A percentile compares a stretch with the other conserved stretches of the same genome.
These are phyloP conservation scores for Brachionus manjavacas DNA, from an alignment of 1,140 invertebrate species.

Conservation along the genomic window DNA sequence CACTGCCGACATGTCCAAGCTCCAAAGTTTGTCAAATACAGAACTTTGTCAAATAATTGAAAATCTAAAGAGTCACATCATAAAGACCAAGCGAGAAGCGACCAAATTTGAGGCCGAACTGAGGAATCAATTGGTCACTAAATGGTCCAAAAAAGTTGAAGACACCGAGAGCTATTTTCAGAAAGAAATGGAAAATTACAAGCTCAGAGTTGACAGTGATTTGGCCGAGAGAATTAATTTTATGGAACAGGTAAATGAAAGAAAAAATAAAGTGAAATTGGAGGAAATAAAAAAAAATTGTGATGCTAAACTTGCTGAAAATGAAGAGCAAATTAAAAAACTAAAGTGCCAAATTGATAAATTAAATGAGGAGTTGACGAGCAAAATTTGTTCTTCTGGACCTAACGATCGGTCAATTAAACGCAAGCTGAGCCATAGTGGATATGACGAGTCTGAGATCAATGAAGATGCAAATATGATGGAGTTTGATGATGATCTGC, in stretches of 20 bases:
- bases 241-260: neutral
- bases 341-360: neutral
- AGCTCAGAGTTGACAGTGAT: neutral
- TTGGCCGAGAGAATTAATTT: neutral
- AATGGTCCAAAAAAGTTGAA: conserved; percentile 33
- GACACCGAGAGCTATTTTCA: conserved; percentile 7
- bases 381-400: neutral
- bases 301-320: neutral
- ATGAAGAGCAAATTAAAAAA: neutral
- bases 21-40: neutral
- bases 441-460: neutral
- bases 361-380: neutral
- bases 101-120: neutral
- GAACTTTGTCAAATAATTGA: conserved; percentile 2
- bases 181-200: conserved; percentile 30
- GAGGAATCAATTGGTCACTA: neutral
- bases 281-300: neutral
- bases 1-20: neutral
- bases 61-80: neutral
- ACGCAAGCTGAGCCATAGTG: neutral
- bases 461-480: conserved; percentile 15
- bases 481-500: conserved; percentile 11
- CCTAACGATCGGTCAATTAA: conserved; percentile 11
- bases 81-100: neutral
- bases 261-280: neutral